Conservation (phyloP, 2,113 vertebrate species). For the Ellobius talpinus region DNA sequence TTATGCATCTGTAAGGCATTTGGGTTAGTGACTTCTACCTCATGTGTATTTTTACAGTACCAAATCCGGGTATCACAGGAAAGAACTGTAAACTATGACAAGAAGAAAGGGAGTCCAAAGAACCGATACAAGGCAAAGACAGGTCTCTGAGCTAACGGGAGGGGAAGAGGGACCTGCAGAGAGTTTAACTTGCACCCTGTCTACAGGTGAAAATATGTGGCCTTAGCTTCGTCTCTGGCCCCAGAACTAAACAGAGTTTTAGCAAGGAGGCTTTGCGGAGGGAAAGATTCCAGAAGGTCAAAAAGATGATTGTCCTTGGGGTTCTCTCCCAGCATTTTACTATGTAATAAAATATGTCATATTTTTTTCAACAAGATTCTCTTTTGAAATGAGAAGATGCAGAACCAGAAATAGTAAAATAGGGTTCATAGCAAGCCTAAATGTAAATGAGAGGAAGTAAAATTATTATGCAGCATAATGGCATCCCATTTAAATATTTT, state of each 20-base stretch:
- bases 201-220: constrained; percentile 29
- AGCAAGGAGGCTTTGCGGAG: not conserved
- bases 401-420: constrained; percentile 24
- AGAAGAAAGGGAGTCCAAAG: not conserved
- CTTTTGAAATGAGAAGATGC: too few relatives aligned
- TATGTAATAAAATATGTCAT: not conserved
- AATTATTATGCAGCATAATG: constrained; percentile 23
- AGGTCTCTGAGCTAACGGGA: not conserved
- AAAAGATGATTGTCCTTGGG: not conserved
- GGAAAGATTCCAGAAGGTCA: not conserved
- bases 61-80: not conserved
- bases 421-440: constrained; percentile 42
- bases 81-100: not conserved
- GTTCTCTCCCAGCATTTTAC: not conserved
- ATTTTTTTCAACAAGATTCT: constrained; percentile 40
- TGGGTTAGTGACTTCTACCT: not conserved
- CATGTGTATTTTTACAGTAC: not conserved
- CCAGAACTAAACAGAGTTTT: not conserved
- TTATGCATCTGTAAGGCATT: not conserved
- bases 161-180: not conserved
- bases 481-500: constrained; percentile 53
- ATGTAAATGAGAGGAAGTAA: constrained; percentile 41
- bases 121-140: not conserved
- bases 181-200: not conserved
- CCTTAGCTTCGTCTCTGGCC: not conserved